Percentiles rank a stretch among this genome's conserved stretches.
Conservation (phyloP, 2,113 vertebrate genomes). For the Neomonachus schauinslandi region DNA sequence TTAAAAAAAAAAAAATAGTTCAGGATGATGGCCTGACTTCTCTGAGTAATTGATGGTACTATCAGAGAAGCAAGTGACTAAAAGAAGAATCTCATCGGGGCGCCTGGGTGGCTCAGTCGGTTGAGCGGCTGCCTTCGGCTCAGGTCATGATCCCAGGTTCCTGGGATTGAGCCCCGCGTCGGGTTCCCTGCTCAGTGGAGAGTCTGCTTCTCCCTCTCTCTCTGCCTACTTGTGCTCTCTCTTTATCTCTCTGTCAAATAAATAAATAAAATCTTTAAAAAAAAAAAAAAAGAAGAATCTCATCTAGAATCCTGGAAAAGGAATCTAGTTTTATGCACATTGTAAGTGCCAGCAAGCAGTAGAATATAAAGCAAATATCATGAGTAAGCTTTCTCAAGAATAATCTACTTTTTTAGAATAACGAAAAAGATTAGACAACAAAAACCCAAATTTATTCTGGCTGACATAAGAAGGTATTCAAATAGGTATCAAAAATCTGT, state of each 20-base stretch:
- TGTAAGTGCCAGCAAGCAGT: background rate
- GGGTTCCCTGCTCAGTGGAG: no score
- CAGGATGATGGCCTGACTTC: background rate
- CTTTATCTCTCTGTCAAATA: no score
- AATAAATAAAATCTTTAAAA: no score
- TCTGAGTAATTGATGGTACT: background rate
- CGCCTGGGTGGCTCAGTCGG: no score
- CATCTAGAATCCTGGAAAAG: background rate
- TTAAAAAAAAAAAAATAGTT: background rate
- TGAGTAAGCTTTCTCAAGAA: background rate
- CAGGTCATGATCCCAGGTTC: no score
- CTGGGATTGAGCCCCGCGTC: no score
- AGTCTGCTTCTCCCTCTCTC: no score
- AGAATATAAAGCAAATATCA: background rate
- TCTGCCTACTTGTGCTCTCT: no score
- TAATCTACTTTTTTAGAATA: background rate
- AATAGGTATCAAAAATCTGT: background rate
- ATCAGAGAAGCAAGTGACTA: background rate
- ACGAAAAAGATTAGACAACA: background rate
- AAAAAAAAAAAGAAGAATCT: background rate
- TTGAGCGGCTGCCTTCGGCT: no score
- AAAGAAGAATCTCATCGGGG: background rate
- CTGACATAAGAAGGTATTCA: background rate
- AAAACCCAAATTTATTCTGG: slow-evolving; percentile 15
- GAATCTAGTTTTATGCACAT: background rate